These are phyloP conservation scores for Hipposideros armiger DNA, from an alignment of 2,113 vertebrate species.

Conservation along the genomic window DNA sequence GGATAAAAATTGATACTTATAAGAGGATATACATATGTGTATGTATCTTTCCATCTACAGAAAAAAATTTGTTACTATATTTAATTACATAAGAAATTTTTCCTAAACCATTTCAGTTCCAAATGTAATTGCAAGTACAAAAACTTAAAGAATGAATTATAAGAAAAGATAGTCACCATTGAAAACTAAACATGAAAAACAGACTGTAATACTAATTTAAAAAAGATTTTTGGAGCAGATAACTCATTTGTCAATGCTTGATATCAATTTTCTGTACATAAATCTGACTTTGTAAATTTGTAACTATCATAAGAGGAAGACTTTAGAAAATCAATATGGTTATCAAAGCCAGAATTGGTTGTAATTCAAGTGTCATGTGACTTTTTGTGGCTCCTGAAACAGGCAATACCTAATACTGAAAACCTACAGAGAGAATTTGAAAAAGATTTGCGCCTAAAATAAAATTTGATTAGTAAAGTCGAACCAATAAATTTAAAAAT, in stretches of 20 bases:
- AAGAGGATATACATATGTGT: not conserved
- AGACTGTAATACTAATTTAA: not conserved
- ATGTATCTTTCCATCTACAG: not conserved
- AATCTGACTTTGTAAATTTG: not conserved
- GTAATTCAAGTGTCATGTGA: constrained; percentile 35
- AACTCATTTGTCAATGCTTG: constrained; percentile 9
- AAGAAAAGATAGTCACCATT: constrained; percentile 39
- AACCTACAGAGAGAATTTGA: not conserved
- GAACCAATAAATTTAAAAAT: constrained; percentile 42
- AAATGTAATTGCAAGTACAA: constrained; percentile 36
- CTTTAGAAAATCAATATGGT: constrained; percentile 52
- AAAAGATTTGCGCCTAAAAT: constrained; percentile 3
- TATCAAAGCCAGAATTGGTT: constrained; percentile 37
- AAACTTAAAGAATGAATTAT: constrained; percentile 49
- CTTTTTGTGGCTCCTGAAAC: not conserved
- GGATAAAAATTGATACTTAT: constrained; percentile 36
- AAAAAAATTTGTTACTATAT: constrained; percentile 38
- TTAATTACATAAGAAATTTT: constrained; percentile 35
- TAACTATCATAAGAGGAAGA: not conserved
- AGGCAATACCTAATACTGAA: constrained; percentile 3
- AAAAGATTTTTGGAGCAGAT: constrained; percentile 30
- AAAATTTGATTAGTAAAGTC: constrained; percentile 18
- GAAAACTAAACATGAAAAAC: constrained; percentile 58
- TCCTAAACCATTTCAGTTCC: constrained; percentile 38
- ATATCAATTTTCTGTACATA: not conserved